Base-by-base conservation (phyloP, 2,113 vertebrate genomes). In the Tor tambroides region DNA sequence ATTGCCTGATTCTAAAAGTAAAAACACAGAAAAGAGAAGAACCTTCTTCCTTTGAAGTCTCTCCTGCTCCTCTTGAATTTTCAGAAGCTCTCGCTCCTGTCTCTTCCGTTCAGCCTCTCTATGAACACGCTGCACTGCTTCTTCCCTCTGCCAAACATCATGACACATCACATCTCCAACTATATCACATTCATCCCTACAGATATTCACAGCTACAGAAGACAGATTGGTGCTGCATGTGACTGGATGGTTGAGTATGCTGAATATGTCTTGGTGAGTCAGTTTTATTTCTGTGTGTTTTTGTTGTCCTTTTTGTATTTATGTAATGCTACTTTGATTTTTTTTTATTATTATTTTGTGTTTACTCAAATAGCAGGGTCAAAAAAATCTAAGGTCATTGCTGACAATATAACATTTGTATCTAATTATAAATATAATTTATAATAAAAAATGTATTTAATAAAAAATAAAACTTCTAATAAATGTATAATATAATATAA, bases 41-140 rank as follows among this genome's bases (percentile, higher is more conserved):
- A 99, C 98, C 96, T 98, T 99, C 95, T 97, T 99, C 91, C 98
- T 96, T 92, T 97, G 97, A 91, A 96, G 95, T 80, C 98, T 94
- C 91, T 99, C 98, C 92, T 98, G 96, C 90, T 99, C 98, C 91
- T 98, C 97, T 94, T 98, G 97, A 65, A 98, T 94, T 94, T 98
- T 98, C 86, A 97, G 96, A 92, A 96, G 96, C 90, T 99, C 97
- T 89, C 97, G 94, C 92, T 98, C 96, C 89, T 96, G 93, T 79
- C 96, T 94, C 94, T 97, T 96, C 56, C 97, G 95, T 92, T 99
- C 97, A 0, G 96, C 96, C 90, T 96, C 96, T 67, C 95, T 95
- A 87, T 96, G 96, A 26, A 97, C 97, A 88, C 96, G 96, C 83
- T 94, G 93, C 92, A 97, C 96, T 75, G 96, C 96, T 93, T 96